phyloP scores from a whole-genome alignment of 2,113 vertebrate genomes.

The Melospiza melodia region DNA sequence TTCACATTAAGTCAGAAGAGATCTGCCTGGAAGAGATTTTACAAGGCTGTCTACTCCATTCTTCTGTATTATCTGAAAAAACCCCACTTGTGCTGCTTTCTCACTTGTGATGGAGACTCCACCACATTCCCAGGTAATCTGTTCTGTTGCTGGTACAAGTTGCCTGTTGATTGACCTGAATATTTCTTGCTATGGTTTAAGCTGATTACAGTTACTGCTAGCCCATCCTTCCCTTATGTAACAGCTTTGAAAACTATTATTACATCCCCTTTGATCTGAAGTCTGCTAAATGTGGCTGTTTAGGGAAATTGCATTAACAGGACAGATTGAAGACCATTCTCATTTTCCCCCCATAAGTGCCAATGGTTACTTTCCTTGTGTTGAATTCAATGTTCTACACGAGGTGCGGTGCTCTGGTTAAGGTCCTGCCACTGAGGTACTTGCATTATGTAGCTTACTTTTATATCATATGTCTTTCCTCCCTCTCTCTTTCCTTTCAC shows the following conservation, averaged over 20 bases:
- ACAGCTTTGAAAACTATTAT: not conserved
- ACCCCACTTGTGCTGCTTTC: not conserved
- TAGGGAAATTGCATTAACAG: not conserved
- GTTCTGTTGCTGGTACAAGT: not conserved
- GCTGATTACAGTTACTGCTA: not conserved
- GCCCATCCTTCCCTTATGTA: not conserved
- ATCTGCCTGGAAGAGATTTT: not conserved
- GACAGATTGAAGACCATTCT: not conserved
- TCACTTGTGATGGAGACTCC: not conserved
- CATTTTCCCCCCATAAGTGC: not conserved
- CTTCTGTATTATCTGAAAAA: not conserved
- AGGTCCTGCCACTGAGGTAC: not conserved
- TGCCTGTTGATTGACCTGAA: not conserved
- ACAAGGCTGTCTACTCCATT: not conserved
- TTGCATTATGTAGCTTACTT: not conserved
- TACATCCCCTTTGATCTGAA: conserved; percentile 8
- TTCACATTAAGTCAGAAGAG: not conserved
- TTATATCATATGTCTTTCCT: not conserved
- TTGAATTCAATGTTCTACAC: not conserved
- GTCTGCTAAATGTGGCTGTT: not conserved
- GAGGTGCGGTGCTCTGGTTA: not conserved
- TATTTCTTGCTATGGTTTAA: conserved; percentile 7
- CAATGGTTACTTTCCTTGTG: not conserved
- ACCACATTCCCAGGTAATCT: not conserved
- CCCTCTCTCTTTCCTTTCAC: not conserved